Evolutionary conservation across 2,113 vertebrate species (phyloP).

Genomic region (Steatornis caripensis): DNA sequence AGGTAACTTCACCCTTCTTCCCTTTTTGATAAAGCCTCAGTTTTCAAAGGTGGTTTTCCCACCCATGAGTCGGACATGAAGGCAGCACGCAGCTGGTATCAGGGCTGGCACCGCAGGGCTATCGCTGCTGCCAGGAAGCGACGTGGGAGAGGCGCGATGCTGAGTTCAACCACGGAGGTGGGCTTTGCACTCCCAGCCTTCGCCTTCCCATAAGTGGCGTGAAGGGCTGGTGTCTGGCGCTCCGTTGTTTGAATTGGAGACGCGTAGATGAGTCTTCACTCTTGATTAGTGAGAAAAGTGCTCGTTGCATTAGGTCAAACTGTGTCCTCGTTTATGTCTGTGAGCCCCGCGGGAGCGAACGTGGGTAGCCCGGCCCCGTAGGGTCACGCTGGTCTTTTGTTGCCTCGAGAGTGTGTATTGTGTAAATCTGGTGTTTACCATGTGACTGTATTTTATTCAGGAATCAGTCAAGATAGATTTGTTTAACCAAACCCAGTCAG

Average conservation of each 20-base stretch:
- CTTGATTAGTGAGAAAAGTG: background rate
- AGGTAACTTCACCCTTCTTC: background rate
- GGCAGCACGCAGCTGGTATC: background rate
- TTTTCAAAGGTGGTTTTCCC: background rate
- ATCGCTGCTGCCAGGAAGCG: fast-evolving
- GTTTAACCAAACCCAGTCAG: background rate
- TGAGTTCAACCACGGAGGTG: background rate
- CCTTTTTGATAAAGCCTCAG: background rate
- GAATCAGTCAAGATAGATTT: background rate
- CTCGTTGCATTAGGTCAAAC: background rate
- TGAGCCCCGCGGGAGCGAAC: background rate
- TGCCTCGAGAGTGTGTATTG: background rate
- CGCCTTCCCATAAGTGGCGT: background rate
- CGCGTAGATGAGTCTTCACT: background rate
- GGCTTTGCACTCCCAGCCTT: background rate
- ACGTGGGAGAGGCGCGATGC: background rate
- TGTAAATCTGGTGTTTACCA: background rate
- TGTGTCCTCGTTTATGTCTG: background rate
- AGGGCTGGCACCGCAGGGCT: background rate
- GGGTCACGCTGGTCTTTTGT: background rate
- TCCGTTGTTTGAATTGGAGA: background rate
- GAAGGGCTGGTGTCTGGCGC: background rate
- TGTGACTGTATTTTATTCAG: background rate
- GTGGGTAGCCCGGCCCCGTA: fast-evolving
- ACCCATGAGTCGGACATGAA: background rate